phyloP scores from a whole-genome alignment of 2,797 vertebrate genomes.

The Lemur catta region DNA sequence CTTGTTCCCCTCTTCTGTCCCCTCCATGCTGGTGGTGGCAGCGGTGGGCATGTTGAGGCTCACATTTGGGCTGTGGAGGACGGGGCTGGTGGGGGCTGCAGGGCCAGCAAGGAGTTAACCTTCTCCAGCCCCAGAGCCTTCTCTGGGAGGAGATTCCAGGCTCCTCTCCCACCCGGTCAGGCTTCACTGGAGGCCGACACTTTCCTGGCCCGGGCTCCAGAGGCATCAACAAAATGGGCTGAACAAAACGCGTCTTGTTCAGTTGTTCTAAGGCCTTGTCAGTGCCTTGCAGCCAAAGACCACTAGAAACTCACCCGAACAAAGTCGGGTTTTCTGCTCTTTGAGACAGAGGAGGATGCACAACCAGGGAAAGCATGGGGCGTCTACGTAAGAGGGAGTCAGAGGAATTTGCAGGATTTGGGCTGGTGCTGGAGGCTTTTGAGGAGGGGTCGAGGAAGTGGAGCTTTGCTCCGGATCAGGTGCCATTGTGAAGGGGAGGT shows the following conservation, averaged over 20 bases:
- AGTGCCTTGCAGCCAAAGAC: not conserved
- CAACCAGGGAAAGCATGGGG: accelerated
- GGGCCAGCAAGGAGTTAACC: not conserved
- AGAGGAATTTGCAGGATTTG: accelerated
- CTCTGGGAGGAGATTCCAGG: not conserved
- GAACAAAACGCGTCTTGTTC: not conserved
- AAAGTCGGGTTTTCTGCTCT: accelerated
- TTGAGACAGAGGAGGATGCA: accelerated
- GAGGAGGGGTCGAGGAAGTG: not conserved
- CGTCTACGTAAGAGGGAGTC: accelerated
- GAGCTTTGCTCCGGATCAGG: not conserved
- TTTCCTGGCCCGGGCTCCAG: conserved; percentile 4
- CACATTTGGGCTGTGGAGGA: not conserved
- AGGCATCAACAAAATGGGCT: not conserved
- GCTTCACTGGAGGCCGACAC: not conserved
- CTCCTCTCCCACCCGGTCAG: not conserved
- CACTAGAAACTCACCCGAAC: not conserved
- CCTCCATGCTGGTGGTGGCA: not conserved
- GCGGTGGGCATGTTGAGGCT: too few relatives aligned
- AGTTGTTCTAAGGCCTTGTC: not conserved
- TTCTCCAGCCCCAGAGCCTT: not conserved
- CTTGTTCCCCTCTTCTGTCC: accelerated
- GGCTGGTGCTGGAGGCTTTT: not conserved
- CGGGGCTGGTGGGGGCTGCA: not conserved
- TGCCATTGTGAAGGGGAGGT: accelerated